Percentiles rank a stretch among this genome's conserved stretches.
These are phyloP conservation scores for Sus cebifrons DNA, from an alignment of 2,797 vertebrate genomes.

Conservation along the genomic window DNA sequence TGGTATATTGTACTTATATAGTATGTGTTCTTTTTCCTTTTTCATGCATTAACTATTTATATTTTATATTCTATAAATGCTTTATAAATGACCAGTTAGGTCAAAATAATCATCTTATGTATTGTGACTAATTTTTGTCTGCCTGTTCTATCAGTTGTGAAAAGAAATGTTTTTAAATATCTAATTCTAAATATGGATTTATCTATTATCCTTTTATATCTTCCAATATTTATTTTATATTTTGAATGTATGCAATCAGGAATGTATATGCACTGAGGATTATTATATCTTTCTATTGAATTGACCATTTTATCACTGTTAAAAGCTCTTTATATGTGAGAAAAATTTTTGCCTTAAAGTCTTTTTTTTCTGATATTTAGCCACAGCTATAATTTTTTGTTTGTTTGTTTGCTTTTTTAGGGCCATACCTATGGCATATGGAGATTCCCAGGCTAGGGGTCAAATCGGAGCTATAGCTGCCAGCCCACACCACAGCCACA, in stretches of 20 bases:
- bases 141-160: background rate
- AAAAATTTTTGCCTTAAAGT: background rate
- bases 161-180: slow-evolving; percentile 1
- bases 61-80: background rate
- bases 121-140: background rate
- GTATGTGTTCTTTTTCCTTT: background rate
- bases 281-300: background rate
- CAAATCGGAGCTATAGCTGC: too few relatives aligned
- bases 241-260: background rate
- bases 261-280: background rate
- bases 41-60: background rate
- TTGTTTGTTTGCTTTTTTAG: too few relatives aligned
- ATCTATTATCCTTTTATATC: background rate
- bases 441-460: too few relatives aligned
- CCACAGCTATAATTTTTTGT: too few relatives aligned
- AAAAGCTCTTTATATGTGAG: background rate
- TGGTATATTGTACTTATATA: background rate
- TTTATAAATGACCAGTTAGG: background rate
- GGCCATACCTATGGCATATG: too few relatives aligned
- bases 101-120: background rate
- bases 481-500: too few relatives aligned
- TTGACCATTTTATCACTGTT: background rate
- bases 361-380: background rate
- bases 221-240: background rate
- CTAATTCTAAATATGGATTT: background rate